Percentiles rank a stretch among this genome's conserved stretches.
Conservation (phyloP, 2,888 invertebrate genomes). For the Busseola fusca region DNA sequence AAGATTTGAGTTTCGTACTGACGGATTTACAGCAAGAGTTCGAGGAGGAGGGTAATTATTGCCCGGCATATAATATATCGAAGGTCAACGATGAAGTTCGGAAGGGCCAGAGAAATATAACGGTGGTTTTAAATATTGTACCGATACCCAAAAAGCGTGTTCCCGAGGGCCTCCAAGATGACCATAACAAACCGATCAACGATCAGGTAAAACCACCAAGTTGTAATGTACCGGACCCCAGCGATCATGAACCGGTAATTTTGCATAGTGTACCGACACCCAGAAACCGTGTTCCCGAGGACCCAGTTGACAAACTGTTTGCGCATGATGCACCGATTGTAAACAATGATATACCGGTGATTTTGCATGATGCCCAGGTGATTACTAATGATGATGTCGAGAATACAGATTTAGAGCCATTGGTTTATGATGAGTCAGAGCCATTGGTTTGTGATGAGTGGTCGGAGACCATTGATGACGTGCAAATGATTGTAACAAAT, state of each 20-base stretch:
- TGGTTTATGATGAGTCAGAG: background rate
- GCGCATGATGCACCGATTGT: background rate
- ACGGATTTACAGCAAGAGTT: background rate
- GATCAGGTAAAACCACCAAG: background rate
- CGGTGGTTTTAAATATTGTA: background rate
- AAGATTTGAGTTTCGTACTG: rapidly evolving
- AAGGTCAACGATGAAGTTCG: background rate
- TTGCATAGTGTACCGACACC: background rate
- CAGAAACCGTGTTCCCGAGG: background rate
- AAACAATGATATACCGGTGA: background rate
- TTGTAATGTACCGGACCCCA: background rate
- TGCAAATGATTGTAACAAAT: too few relatives aligned
- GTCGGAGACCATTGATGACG: background rate
- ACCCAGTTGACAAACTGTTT: background rate
- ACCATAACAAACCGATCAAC: background rate
- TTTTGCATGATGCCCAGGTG: background rate
- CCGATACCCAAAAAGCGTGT: background rate
- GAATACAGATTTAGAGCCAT: background rate
- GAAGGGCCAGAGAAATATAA: too few relatives aligned
- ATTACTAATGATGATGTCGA: background rate
- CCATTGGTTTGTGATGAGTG: background rate
- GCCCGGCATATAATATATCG: too few relatives aligned
- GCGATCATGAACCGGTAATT: background rate
- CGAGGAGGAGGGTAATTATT: rapidly evolving
- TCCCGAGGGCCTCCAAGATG: background rate